phyloP scores from a whole-genome alignment of 2,113 vertebrate genomes.

The pig (Sus scrofa) region T2T-Sscrofa CM000816.6:59541001-59541500 shows the following conservation, averaged over 20 bases:
- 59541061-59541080: not conserved
- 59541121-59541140: not conserved
- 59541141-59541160: constrained; percentile 21
- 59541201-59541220: not conserved
- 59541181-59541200: not conserved
- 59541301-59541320: constrained; percentile 16
- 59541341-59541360: not conserved
- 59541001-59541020: no score
- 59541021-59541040: no score
- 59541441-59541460: not conserved
- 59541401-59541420: not conserved
- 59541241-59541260: not conserved
- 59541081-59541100: not conserved
- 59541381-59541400: not conserved
- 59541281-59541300: not conserved
- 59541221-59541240: not conserved
- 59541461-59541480: not conserved
- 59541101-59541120: not conserved
- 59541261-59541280: not conserved
- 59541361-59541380: constrained; percentile 32
- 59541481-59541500: not conserved
- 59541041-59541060: not conserved
- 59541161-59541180: no score
- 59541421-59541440: not conserved
- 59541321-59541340: not conserved